Evolutionary conservation across 2,797 vertebrate genomes (phyloP).

Genomic region (Micromesistius poutassou): DNA sequence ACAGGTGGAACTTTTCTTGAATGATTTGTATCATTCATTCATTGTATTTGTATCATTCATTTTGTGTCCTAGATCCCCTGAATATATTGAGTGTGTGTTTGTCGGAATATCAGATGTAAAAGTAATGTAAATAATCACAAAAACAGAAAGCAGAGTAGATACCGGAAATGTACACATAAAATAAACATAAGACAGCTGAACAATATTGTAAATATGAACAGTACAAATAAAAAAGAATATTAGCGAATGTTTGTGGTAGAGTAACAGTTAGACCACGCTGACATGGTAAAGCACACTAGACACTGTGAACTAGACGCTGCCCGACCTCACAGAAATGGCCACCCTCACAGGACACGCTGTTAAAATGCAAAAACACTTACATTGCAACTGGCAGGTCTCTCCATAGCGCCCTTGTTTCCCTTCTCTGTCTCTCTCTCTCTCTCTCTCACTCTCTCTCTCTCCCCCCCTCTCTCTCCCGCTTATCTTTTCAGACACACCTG

Average conservation of each 20-base stretch:
- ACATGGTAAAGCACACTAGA: slow-evolving; percentile 19
- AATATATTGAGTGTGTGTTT: background rate
- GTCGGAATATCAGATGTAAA: background rate
- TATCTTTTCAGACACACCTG: background rate
- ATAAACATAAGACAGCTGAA: background rate
- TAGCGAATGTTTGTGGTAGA: background rate
- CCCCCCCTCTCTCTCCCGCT: slow-evolving; percentile 11
- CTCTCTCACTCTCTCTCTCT: background rate
- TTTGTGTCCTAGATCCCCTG: background rate
- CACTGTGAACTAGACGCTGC: slow-evolving; percentile 12
- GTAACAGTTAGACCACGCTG: background rate
- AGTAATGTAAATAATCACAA: background rate
- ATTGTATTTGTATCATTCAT: too few species aligned
- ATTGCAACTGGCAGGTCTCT: slow-evolving; percentile 64
- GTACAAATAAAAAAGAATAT: background rate
- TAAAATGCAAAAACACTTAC: slow-evolving; percentile 52
- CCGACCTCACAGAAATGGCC: slow-evolving; percentile 22
- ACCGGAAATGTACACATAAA: background rate
- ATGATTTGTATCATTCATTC: background rate
- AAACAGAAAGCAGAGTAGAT: background rate
- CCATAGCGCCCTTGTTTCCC: slow-evolving; percentile 34
- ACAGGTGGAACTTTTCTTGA: slow-evolving; percentile 1
- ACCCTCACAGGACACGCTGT: slow-evolving; percentile 43
- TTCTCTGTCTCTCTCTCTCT: slow-evolving; percentile 9
- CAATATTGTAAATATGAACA: background rate